Conservation (phyloP, 1,140 invertebrate species). For the Bombus vancouverensis region DNA sequence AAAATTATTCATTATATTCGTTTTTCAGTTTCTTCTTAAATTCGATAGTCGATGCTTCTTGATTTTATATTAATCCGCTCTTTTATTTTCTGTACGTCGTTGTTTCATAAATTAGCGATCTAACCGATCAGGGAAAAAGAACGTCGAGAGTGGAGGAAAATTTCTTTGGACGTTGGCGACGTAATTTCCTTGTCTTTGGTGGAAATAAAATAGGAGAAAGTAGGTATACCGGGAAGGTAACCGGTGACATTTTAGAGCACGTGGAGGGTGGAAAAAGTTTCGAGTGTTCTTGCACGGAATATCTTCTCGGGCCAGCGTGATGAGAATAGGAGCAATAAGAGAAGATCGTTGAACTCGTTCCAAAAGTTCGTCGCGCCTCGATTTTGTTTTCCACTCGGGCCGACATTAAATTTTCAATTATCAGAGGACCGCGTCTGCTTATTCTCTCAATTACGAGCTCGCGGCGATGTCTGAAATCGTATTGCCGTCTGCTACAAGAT, state of each 20-base stretch:
- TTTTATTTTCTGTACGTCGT: too few species aligned
- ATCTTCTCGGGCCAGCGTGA: neutral
- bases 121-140: neutral
- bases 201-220: neutral
- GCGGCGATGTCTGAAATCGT: neutral
- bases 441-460: slow-evolving; percentile 35
- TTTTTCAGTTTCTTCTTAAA: too few species aligned
- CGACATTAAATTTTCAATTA: slow-evolving; percentile 65
- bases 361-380: slow-evolving; percentile 58
- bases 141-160: neutral
- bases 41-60: too few species aligned
- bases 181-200: neutral
- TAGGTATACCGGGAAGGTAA: too few species aligned
- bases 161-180: neutral
- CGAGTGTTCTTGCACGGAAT: neutral
- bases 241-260: neutral
- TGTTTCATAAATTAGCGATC: too few species aligned
- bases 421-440: slow-evolving; percentile 14
- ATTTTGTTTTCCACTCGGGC: slow-evolving; percentile 54
- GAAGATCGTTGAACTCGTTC: slow-evolving; percentile 60
- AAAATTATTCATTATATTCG: too few species aligned
- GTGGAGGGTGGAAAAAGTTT: slow-evolving; percentile 9
- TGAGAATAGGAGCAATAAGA: slow-evolving; percentile 42
- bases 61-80: too few species aligned
- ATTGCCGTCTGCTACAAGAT: neutral